Evolutionary conservation across 2,888 invertebrate species (phyloP), one percentile per base, ranked within the genome.

Genomic region (Nipponacmea schrenckii): DNA sequence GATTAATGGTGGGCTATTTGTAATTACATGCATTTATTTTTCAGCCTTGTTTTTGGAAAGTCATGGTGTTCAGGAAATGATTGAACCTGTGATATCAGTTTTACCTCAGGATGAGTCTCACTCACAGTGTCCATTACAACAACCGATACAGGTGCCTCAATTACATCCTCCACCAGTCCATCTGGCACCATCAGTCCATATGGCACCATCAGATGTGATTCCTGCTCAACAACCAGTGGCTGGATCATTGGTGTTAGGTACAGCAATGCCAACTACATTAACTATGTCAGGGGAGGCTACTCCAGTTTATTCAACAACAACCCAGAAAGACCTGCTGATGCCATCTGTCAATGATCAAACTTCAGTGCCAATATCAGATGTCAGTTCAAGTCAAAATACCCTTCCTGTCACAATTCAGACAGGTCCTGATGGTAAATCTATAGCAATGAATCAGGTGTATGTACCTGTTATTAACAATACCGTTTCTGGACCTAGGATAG

Each of bases 401-500:
- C 73, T 77, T 44, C 77, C 77, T 4, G 67, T 77, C 17, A 74
- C 72, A 8, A 73, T 75, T 15, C 26, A 71, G 45, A 70, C 74
- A 2, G 71, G 71, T 1, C 31, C 73, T 2, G 63, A 67, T 24
- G 72, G 68, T 8, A 72, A 69, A 31, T 73, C 76, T 0, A 69
- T 78, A 44, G 75, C 76, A 2, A 68, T 78, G 24, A 76, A 75
- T 48, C 78, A 78, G 64, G 72, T 78, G n/a, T 78, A 73, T 74
- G 78, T 78, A 45, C 78, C 78, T 24, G 69, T 78, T 39, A 75
- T 76, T 46, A 76, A 70, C 62, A 76, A 74, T 45, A 78, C 78
- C 10, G 78, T 76, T 26, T 75, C 72, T 31, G 78, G 78, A 56
- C 78, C 78, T 8, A 65, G 76, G 39, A 78, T 78, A 50, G 74